Conservation (phyloP, 2,113 vertebrate genomes). For the Trogon melanurus region DNA sequence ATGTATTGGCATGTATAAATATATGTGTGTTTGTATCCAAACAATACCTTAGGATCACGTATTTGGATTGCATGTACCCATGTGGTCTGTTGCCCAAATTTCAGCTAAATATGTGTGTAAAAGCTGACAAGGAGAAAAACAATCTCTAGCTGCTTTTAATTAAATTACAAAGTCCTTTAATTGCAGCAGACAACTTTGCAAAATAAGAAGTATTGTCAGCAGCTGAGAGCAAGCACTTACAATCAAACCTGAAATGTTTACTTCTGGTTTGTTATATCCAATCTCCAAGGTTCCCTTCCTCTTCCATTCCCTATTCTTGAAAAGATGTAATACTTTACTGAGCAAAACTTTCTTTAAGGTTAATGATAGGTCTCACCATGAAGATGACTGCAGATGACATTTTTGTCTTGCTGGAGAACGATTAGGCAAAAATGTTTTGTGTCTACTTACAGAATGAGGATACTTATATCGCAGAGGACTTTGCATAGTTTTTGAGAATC, state of each 20-base stretch:
- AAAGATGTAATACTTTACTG: background rate
- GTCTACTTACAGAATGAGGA: background rate
- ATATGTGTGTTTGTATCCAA: background rate
- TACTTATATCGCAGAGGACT: background rate
- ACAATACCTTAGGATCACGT: background rate
- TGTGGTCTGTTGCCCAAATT: background rate
- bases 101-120: background rate
- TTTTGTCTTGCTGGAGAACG: background rate
- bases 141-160: background rate
- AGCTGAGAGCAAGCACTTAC: background rate
- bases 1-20: background rate
- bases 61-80: background rate
- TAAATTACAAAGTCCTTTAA: background rate
- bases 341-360: background rate
- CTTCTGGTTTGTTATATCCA: background rate
- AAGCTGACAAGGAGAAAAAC: background rate
- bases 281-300: background rate
- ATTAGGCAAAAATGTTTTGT: background rate
- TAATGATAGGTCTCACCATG: background rate
- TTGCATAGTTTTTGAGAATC: background rate
- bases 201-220: background rate
- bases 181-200: background rate
- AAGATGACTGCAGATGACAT: background rate
- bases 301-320: background rate
- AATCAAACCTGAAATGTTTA: background rate